These are phyloP conservation scores for Drosophila mayaguana DNA, from an alignment of 2,888 invertebrate species.

Conservation along the genomic window DNA sequence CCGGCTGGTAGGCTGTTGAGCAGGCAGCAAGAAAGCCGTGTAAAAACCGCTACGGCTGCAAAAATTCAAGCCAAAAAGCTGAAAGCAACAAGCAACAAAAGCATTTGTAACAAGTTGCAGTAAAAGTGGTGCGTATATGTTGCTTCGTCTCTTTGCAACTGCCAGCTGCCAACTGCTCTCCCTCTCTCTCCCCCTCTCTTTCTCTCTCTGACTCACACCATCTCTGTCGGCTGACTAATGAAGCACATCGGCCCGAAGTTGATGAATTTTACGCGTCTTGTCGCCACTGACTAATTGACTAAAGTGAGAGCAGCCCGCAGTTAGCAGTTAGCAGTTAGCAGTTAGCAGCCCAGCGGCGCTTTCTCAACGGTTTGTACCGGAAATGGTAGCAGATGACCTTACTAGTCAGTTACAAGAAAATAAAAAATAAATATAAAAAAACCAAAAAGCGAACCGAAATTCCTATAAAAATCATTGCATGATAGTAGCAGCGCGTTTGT, in stretches of 20 bases:
- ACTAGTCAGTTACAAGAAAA: slow-evolving; percentile 1
- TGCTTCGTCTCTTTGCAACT: slow-evolving; percentile 32
- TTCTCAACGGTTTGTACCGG: slow-evolving; percentile 46
- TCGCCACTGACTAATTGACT: slow-evolving; percentile 58
- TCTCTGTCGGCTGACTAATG: slow-evolving; percentile 37
- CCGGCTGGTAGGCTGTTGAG: slow-evolving; percentile 43
- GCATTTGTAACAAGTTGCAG: slow-evolving; percentile 66
- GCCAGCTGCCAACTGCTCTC: neutral
- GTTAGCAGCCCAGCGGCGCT: slow-evolving; percentile 35
- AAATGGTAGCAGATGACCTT: slow-evolving; percentile 44
- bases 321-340: neutral
- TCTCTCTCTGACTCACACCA: neutral
- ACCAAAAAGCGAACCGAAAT: neutral
- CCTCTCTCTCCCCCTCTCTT: neutral
- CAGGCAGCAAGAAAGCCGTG: too few relatives aligned
- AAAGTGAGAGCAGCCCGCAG: slow-evolving; percentile 59
- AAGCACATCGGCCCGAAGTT: slow-evolving; percentile 49
- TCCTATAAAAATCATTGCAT: neutral
- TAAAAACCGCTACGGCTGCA: slow-evolving; percentile 26
- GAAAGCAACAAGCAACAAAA: slow-evolving; percentile 39
- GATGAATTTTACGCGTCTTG: slow-evolving; percentile 60
- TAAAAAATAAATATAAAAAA: neutral
- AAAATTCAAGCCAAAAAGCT: slow-evolving; percentile 29
- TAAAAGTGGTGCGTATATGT: slow-evolving; percentile 63
- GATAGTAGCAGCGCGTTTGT: slow-evolving; percentile 23